phyloP scores from a whole-genome alignment of 2,113 vertebrate species.

The Neofelis nebulosa region DNA sequence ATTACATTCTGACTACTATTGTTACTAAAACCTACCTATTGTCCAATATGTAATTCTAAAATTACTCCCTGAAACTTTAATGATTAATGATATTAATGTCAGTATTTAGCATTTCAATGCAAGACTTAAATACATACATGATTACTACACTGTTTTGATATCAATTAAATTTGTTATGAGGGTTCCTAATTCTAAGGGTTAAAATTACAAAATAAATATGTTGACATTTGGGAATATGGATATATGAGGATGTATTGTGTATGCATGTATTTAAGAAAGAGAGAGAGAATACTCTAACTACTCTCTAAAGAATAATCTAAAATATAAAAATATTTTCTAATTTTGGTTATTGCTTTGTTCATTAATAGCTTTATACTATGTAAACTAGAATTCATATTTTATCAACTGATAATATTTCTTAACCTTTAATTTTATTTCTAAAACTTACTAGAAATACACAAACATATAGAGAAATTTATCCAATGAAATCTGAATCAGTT shows the following conservation, averaged over 20 bases:
- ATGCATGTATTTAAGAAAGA: not conserved
- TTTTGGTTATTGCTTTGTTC: not conserved
- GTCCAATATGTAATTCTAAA: not conserved
- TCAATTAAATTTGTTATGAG: not conserved
- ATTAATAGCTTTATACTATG: not conserved
- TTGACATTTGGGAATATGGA: not conserved
- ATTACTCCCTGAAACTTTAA: not conserved
- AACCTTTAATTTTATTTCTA: not conserved
- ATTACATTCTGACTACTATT: not conserved
- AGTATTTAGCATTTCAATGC: not conserved
- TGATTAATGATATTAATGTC: not conserved
- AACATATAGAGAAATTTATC: not conserved
- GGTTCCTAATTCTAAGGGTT: not conserved
- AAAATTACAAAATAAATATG: conserved; percentile 16
- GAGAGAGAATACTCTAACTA: not conserved
- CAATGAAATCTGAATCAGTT: not conserved
- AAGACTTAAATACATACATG: not conserved
- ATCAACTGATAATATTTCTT: not conserved
- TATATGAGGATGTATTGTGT: not conserved
- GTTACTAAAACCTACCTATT: not conserved
- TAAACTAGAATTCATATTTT: not conserved
- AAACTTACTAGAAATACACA: not conserved
- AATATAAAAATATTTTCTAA: not conserved
- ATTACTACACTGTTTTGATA: not conserved
- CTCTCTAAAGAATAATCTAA: not conserved